Evolutionary conservation across 2,113 vertebrate genomes (phyloP), one percentile per base, ranked within the genome.

Genomic region (Heptranchias perlo): DNA sequence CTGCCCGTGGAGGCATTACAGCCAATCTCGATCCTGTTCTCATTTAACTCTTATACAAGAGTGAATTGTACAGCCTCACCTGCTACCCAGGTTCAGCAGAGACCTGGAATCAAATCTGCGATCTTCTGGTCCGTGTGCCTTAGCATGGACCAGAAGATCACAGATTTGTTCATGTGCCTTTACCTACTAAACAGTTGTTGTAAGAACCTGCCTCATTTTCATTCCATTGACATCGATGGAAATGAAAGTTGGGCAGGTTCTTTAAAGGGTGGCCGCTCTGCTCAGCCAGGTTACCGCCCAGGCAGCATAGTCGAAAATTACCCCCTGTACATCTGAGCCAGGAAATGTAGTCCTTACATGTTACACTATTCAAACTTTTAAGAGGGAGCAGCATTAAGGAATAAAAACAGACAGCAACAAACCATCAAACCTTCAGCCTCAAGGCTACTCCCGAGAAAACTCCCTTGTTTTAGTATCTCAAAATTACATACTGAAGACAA

Each of bases 351-450:
- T 18, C 58, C 21, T 93, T 64, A 62, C 58, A 64, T 64, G 58
- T 64, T 93, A 39, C 18, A 62, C 35, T 35, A 58, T 14, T 58
- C 28, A 91, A 91, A 58, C 35, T 62, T 92, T 62, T 93, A 61
- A 93, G 61, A 62, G 58, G 58, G 35, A 93, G 58, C 89, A 62
- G 18, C 89, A 62, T 93, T 62, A 39, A 93, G 35, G 89, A 93
- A 64, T 62, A 93, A 93, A 93, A 93, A 93, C 89, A 93, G 89
- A 44, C n/a, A 14, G 58, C 58, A 93, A 93, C 89, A 93, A 64
- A 64, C 64, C 89, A 92, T 39, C 58, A 62, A 93, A 64, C 89
- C 58, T 58, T 64, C 16, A 93, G 58, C 89, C 89, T 93, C 14
- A 58, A 93, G 89, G 89, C 89, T 58, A 92, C 58, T 62, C 58